These are phyloP conservation scores for Onthophagus taurus DNA, from an alignment of 1,140 invertebrate species.

Conservation along the genomic window DNA sequence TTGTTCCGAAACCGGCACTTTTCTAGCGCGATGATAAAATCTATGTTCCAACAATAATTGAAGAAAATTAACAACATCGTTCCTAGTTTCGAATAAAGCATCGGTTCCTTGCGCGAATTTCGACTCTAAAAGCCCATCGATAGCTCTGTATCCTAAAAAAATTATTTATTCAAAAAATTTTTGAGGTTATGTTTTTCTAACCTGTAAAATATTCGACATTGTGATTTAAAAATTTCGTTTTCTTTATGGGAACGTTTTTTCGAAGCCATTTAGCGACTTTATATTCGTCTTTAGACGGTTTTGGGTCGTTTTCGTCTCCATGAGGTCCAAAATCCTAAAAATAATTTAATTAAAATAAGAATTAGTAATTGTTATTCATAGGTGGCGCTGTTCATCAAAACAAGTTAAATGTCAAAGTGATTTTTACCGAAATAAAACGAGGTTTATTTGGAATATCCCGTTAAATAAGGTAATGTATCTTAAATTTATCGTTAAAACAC, in stretches of 20 bases:
- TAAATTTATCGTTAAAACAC: too few species aligned
- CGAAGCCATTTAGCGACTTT: constrained; percentile 87
- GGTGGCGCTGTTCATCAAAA: constrained; percentile 9
- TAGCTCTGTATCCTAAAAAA: constrained; percentile 64
- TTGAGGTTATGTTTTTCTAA: constrained; percentile 30
- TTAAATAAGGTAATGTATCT: too few species aligned
- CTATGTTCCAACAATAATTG: constrained; percentile 84
- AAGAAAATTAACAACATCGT: constrained; percentile 71
- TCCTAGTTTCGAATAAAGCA: constrained; percentile 71
- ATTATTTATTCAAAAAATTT: neutral
- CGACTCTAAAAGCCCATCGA: constrained; percentile 85
- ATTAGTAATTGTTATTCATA: neutral
- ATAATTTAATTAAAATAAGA: neutral
- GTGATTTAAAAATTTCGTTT: constrained; percentile 91
- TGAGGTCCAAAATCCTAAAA: constrained; percentile 46
- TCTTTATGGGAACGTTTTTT: constrained; percentile 85
- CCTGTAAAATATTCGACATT: constrained; percentile 96
- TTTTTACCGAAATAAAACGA: too few species aligned
- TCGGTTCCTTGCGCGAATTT: constrained; percentile 77
- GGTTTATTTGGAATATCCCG: too few species aligned
- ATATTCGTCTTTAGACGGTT: constrained; percentile 87
- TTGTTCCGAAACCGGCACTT: constrained; percentile 69
- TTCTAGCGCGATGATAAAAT: constrained; percentile 90
- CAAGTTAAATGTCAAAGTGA: constrained; percentile 6
- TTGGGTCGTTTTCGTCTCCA: constrained; percentile 49